Evolutionary conservation across 2,888 invertebrate genomes (phyloP).

Genomic region (Actias luna): DNA sequence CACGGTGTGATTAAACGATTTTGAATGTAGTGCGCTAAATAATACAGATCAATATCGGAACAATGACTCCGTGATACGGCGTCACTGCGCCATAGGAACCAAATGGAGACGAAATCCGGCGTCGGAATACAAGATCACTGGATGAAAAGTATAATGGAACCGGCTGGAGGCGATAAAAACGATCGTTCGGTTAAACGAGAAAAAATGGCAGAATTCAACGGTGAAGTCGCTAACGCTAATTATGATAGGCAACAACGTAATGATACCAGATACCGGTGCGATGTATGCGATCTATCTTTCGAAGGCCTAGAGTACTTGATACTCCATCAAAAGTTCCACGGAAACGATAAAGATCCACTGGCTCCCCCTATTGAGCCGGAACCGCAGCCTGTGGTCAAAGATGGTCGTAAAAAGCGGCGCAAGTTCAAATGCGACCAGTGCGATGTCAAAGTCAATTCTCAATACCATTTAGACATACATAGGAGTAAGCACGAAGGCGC

Average conservation of each 20-base stretch:
- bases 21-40: conserved; percentile 37
- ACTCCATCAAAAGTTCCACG: conserved; percentile 74
- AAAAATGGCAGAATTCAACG: conserved; percentile 73
- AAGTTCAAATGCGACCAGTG: conserved; percentile 76
- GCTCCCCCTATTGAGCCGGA: conserved; percentile 60
- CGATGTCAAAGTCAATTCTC: conserved; percentile 75
- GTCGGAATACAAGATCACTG: conserved; percentile 72
- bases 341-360: conserved; percentile 60
- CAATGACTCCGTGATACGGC: conserved; percentile 53
- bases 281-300: conserved; percentile 72
- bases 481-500: conserved; percentile 73
- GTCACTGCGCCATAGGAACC: conserved; percentile 37
- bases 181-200: conserved; percentile 71
- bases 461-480: conserved; percentile 74
- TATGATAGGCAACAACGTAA: conserved; percentile 62
- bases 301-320: conserved; percentile 73
- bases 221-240: conserved; percentile 48
- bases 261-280: conserved; percentile 62
- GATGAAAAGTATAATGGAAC: conserved; percentile 79
- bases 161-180: conserved; percentile 69
- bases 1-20: conserved; percentile 42
- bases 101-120: conserved; percentile 74
- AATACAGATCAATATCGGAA: conserved; percentile 69
- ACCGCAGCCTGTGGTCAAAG: conserved; percentile 43
- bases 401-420: conserved; percentile 66